phyloP scores from a whole-genome alignment of 23 tunicate species.

The Clavelina lepadiformis region DNA sequence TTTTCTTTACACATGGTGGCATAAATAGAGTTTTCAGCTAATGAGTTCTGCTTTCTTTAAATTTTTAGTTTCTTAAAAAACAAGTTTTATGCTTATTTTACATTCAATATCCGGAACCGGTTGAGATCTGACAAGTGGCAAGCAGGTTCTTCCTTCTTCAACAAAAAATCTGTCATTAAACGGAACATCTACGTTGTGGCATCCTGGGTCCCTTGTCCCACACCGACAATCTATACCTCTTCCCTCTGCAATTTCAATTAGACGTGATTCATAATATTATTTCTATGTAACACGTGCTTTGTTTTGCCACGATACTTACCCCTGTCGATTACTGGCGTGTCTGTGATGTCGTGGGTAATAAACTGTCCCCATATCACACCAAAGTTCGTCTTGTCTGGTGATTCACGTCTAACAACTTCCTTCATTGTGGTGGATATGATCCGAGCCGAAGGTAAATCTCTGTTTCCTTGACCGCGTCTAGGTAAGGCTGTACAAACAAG shows the following conservation, averaged over 20 bases:
- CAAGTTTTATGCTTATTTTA: no score
- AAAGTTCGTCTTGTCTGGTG: constrained; percentile 37
- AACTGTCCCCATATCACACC: constrained; percentile 88
- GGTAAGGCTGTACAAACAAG: constrained; percentile 12
- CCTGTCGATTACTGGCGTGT: constrained; percentile 58
- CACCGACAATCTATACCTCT: constrained; percentile 52
- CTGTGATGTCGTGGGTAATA: constrained; percentile 73
- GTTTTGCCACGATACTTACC: constrained; percentile 13
- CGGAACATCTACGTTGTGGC: constrained; percentile 53
- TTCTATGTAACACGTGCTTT: neutral
- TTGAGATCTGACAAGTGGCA: constrained; percentile 65
- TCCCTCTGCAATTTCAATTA: constrained; percentile 33
- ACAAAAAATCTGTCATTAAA: constrained; percentile 26
- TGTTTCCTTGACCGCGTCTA: constrained; percentile 10
- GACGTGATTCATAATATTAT: no score
- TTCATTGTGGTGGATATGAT: constrained; percentile 39
- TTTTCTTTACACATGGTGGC: no score
- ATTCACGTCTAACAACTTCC: constrained; percentile 1
- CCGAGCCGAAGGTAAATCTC: constrained; percentile 35
- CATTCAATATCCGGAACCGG: constrained; percentile 62
- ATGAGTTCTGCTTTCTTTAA: no score
- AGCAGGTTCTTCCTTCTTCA: constrained; percentile 45
- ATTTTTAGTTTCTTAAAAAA: no score
- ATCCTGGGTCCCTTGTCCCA: constrained; percentile 45
- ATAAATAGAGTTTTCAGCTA: no score